Evolutionary conservation across 2,113 vertebrate species (phyloP).

Genomic region (Panurus biarmicus): DNA sequence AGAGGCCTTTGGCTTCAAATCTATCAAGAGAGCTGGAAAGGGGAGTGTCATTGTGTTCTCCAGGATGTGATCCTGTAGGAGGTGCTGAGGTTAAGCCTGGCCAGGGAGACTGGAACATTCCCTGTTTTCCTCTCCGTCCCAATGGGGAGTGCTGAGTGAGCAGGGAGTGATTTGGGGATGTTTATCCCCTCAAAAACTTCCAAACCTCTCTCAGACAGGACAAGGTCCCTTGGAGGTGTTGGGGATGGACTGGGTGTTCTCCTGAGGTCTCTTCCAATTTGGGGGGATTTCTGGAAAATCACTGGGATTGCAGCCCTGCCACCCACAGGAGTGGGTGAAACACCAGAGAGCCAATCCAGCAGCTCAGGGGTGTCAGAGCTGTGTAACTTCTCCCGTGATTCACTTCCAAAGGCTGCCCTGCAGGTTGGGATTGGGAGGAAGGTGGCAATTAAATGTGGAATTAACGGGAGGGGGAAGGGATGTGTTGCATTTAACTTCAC

Average conservation of each 20-base stretch:
- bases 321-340: neutral
- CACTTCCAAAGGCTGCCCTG: neutral
- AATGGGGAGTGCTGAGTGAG: too few relatives aligned
- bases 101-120: neutral
- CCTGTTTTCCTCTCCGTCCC: neutral
- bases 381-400: neutral
- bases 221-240: neutral
- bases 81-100: neutral
- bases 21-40: neutral
- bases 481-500: neutral
- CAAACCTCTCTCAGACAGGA: neutral
- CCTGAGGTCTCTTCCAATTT: neutral
- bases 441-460: neutral
- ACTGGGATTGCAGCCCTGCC: neutral
- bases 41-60: neutral
- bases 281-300: neutral
- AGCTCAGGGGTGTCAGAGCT: neutral
- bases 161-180: neutral
- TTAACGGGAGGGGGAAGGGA: neutral
- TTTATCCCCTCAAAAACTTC: neutral
- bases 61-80: neutral
- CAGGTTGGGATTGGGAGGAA: neutral
- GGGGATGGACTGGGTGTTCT: neutral
- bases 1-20: neutral
- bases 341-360: neutral